These are phyloP conservation scores for Synanthedon myopaeformis DNA, from an alignment of 2,888 invertebrate genomes.

Conservation along the genomic window DNA sequence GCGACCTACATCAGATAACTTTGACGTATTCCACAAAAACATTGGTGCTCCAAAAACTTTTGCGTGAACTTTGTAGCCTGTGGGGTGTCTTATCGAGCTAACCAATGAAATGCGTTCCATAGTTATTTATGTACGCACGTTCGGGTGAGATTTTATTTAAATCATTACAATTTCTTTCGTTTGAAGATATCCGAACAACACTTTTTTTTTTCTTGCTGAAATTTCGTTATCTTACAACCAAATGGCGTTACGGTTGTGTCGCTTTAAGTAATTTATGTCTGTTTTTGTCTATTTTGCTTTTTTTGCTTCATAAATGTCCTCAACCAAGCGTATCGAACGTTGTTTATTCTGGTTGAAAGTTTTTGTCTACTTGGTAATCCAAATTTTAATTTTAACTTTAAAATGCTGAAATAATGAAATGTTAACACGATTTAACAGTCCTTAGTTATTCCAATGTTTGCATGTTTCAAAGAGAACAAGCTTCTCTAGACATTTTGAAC, in stretches of 20 bases:
- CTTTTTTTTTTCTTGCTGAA: slow-evolving; percentile 4
- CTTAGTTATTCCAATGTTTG: too few relatives aligned
- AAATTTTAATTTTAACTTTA: too few relatives aligned
- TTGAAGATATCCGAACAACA: slow-evolving; percentile 5
- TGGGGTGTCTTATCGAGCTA: slow-evolving; percentile 46
- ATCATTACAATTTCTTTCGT: slow-evolving; percentile 16
- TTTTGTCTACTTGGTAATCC: background rate
- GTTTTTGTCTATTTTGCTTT: slow-evolving; percentile 2
- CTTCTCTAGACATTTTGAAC: too few relatives aligned
- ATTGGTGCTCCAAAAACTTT: slow-evolving; percentile 31
- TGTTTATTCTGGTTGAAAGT: background rate
- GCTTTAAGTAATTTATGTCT: slow-evolving; percentile 9
- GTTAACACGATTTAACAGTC: too few relatives aligned
- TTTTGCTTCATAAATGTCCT: background rate
- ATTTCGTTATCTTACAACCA: slow-evolving; percentile 6
- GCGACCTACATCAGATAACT: slow-evolving; percentile 29
- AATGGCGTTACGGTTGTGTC: slow-evolving; percentile 6
- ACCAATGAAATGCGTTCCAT: slow-evolving; percentile 46
- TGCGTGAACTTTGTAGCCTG: slow-evolving; percentile 29
- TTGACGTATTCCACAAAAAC: slow-evolving; percentile 44
- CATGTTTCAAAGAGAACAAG: too few relatives aligned
- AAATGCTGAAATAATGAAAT: too few relatives aligned
- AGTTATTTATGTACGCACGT: slow-evolving; percentile 47
- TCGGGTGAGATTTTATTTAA: slow-evolving; percentile 17
- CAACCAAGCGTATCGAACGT: background rate